These are phyloP conservation scores for Rhinophrynus dorsalis DNA, from an alignment of 2,797 vertebrate genomes.

Conservation along the genomic window DNA sequence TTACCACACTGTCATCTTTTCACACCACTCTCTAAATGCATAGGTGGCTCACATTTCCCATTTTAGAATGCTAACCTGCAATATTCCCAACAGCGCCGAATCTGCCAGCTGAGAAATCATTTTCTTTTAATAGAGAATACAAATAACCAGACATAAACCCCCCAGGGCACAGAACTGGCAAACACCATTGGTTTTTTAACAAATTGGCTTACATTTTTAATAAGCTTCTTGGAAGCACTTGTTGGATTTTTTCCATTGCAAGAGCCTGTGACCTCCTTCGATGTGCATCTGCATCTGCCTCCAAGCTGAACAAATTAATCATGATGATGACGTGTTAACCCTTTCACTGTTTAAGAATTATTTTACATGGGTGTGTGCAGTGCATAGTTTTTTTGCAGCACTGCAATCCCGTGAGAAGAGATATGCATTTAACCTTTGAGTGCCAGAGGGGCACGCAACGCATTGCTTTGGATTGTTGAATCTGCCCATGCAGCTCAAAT, in stretches of 20 bases:
- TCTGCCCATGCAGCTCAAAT: too few species aligned
- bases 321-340: background rate
- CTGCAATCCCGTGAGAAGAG: too few species aligned
- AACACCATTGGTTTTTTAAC: background rate
- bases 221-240: background rate
- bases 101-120: slow-evolving; percentile 1
- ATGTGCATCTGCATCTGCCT: background rate
- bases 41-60: background rate
- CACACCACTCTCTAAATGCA: background rate
- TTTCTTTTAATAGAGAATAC: background rate
- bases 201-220: background rate
- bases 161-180: background rate
- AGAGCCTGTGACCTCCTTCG: background rate
- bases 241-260: background rate
- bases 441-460: too few species aligned
- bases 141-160: background rate
- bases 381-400: too few species aligned
- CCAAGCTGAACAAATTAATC: background rate
- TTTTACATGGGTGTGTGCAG: too few species aligned
- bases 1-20: background rate
- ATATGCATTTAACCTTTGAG: too few species aligned
- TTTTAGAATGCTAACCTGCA: background rate
- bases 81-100: background rate
- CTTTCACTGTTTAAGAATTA: too few species aligned
- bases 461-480: too few species aligned